phyloP scores from a whole-genome alignment of 2,113 vertebrate species.

The Procapra przewalskii region DNA sequence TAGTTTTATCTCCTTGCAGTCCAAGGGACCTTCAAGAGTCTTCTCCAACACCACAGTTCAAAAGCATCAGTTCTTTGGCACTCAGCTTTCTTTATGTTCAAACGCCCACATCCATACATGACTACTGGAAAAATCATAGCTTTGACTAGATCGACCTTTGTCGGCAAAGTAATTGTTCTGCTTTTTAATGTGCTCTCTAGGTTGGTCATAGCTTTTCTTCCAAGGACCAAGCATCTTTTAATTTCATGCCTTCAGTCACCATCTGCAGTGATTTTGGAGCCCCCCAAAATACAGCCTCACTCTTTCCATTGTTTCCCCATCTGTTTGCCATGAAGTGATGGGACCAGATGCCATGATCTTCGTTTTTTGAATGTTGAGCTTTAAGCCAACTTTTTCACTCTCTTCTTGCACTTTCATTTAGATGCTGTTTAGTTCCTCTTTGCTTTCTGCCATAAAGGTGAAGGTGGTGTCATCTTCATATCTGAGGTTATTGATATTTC shows the following conservation, averaged over 20 bases:
- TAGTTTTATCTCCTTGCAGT: no score
- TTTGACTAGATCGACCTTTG: no score
- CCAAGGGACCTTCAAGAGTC: no score
- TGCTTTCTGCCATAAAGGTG: neutral
- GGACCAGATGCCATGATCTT: neutral
- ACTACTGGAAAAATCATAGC: no score
- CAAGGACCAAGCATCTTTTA: neutral
- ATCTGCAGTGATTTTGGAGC: neutral
- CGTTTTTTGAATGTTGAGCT: neutral
- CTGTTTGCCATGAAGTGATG: neutral
- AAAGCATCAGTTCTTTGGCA: no score
- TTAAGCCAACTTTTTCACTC: neutral
- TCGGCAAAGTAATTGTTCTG: no score
- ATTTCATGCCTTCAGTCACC: neutral
- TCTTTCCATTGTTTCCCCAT: neutral
- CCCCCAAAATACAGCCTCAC: neutral
- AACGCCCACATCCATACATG: no score
- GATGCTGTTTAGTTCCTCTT: neutral
- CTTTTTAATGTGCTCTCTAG: no score
- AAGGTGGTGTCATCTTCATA: neutral
- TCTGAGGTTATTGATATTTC: neutral
- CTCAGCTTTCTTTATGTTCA: no score
- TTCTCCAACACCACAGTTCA: no score
- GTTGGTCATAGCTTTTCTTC: neutral
- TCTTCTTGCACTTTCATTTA: neutral